Evolutionary conservation across 2,113 vertebrate genomes (phyloP).

Genomic region (Rattus rattus): DNA sequence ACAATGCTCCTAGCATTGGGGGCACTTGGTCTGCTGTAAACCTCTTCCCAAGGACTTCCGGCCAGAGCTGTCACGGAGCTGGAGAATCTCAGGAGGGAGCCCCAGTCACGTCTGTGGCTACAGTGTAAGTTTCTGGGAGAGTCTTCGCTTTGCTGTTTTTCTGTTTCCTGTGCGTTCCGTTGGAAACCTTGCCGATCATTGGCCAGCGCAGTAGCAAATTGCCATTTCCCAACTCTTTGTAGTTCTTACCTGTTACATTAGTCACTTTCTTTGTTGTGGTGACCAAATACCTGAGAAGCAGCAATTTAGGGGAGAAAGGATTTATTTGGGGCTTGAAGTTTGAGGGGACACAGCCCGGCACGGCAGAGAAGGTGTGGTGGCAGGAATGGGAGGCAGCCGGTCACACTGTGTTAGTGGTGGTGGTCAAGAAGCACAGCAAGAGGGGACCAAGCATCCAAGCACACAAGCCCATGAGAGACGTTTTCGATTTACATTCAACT

Average conservation of each 20-base stretch:
- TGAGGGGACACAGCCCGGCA: background rate
- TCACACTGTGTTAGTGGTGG: background rate
- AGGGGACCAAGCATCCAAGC: no score
- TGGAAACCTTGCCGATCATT: background rate
- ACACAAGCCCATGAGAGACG: background rate
- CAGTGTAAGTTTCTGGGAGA: background rate
- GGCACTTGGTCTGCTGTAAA: no score
- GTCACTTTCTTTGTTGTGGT: background rate
- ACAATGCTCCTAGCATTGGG: background rate
- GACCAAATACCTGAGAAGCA: background rate
- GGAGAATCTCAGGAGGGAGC: no score
- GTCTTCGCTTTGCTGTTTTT: background rate
- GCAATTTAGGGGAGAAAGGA: background rate
- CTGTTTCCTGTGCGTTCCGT: fast-evolving
- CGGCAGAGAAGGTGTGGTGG: background rate
- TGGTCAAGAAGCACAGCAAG: no score
- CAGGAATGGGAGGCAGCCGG: background rate
- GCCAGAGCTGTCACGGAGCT: background rate
- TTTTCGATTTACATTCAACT: background rate
- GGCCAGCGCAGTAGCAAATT: background rate
- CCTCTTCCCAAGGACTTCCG: background rate
- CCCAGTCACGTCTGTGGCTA: background rate
- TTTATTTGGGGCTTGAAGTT: background rate
- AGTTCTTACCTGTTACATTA: background rate
- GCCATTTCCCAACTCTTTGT: background rate